Evolutionary conservation across 2,797 vertebrate species (phyloP).

Genomic region (Potorous gilbertii): DNA sequence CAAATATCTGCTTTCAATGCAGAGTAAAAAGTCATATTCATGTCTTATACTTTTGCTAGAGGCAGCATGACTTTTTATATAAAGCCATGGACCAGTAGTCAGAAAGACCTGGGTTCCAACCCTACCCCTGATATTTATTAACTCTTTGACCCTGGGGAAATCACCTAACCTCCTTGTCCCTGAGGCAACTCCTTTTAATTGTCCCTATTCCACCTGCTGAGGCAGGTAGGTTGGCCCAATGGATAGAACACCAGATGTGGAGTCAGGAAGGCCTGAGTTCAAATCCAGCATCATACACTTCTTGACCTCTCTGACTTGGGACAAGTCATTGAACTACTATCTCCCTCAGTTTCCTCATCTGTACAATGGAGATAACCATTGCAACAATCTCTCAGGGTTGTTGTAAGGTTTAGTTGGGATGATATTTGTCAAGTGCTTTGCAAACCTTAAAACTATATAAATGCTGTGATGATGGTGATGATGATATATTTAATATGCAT

Average conservation of each 20-base stretch:
- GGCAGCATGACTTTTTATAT: not conserved
- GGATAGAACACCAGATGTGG: not conserved
- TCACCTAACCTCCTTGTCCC: not conserved
- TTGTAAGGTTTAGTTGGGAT: not conserved
- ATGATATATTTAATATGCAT: not conserved
- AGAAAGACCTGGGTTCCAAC: not conserved
- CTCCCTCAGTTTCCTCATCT: not conserved
- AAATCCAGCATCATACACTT: not conserved
- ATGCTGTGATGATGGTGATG: not conserved
- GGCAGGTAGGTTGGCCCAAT: not conserved
- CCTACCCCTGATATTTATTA: not conserved
- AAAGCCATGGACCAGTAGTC: not conserved
- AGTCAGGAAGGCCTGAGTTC: not conserved
- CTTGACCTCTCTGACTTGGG: not conserved
- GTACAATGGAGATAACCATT: not conserved
- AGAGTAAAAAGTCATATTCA: not conserved
- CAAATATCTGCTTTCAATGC: not conserved
- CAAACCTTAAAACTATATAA: not conserved
- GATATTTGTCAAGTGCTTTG: not conserved
- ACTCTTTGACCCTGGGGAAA: not conserved
- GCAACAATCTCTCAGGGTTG: not conserved
- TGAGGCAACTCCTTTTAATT: not conserved
- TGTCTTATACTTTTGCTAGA: not conserved
- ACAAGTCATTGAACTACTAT: not conserved
- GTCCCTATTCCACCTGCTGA: not conserved